Conservation (phyloP, 2,888 invertebrate species). For the Lymantria dispar region DNA sequence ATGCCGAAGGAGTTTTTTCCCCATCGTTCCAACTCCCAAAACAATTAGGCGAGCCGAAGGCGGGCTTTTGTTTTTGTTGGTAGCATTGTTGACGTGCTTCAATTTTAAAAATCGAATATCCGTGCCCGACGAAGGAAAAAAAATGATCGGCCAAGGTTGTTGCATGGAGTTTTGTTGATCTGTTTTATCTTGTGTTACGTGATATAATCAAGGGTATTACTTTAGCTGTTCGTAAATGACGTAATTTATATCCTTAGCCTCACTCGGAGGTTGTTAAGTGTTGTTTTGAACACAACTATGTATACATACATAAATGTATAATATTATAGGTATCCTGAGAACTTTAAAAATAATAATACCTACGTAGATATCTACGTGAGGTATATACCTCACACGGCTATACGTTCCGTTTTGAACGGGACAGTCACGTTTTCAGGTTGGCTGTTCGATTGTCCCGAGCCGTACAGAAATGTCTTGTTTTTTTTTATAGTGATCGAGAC, state of each 20-base stretch:
- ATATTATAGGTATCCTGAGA: not conserved
- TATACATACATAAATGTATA: too few species aligned
- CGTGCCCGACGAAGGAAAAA: constrained; percentile 19
- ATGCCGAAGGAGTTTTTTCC: constrained; percentile 62
- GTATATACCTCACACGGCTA: too few species aligned
- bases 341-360: not conserved
- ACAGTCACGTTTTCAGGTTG: too few species aligned
- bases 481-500: too few species aligned
- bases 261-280: not conserved
- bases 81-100: constrained; percentile 42
- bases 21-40: constrained; percentile 53
- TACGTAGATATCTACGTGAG: too few species aligned
- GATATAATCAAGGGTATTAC: not conserved
- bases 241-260: constrained; percentile 10
- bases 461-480: too few species aligned
- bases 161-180: constrained; percentile 16
- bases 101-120: constrained; percentile 34
- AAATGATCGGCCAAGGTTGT: constrained; percentile 24
- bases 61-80: constrained; percentile 60
- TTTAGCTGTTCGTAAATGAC: constrained; percentile 11
- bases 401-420: too few species aligned
- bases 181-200: constrained; percentile 11
- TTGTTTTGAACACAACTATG: not conserved
- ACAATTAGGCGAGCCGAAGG: constrained; percentile 51
- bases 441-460: too few species aligned